Evolutionary conservation across 2,888 invertebrate species (phyloP).

Genomic region (Leucophenga maculata): DNA sequence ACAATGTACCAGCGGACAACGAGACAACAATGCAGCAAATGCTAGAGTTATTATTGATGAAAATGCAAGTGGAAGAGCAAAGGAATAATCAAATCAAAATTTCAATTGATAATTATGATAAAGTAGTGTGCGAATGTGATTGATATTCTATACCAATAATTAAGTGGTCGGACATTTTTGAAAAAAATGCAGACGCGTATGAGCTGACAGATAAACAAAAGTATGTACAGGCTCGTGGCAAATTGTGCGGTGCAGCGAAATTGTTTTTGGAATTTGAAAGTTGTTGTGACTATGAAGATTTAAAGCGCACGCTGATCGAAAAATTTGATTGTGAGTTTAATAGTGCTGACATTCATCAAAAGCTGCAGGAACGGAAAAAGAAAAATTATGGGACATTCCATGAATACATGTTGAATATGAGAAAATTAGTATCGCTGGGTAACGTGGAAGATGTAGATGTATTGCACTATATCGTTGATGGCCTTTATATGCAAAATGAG

Average conservation of each 20-base stretch:
- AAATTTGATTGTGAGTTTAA: neutral
- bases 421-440: slow-evolving; percentile 20
- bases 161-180: neutral
- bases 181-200: neutral
- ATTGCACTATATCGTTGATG: slow-evolving; percentile 28
- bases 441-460: slow-evolving; percentile 26
- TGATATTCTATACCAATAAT: neutral
- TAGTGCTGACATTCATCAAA: slow-evolving; percentile 29
- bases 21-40: no score
- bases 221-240: neutral
- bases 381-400: slow-evolving; percentile 29
- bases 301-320: neutral
- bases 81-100: no score
- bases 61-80: no score
- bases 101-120: neutral
- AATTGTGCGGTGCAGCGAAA: neutral
- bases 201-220: neutral
- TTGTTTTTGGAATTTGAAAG: neutral
- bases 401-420: slow-evolving; percentile 34
- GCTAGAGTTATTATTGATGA: no score
- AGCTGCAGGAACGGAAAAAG: slow-evolving; percentile 26
- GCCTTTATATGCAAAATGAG: neutral
- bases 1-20: no score
- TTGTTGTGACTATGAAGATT: neutral
- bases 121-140: neutral